These are phyloP conservation scores for Dipodomys ordii DNA, from an alignment of 2,113 vertebrate species.

Conservation along the genomic window DNA sequence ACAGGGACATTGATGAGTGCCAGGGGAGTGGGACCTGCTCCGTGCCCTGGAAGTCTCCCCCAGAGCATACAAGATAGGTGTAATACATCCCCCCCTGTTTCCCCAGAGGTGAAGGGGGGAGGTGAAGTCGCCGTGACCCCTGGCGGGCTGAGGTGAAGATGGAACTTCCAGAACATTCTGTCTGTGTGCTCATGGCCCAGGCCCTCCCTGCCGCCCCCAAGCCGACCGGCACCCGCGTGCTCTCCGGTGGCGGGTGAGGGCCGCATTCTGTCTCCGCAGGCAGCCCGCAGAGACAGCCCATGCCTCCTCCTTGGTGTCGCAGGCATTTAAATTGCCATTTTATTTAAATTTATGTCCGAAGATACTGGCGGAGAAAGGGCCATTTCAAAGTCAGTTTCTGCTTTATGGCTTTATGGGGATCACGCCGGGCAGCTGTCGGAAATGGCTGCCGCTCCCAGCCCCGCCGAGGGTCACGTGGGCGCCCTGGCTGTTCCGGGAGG, in stretches of 20 bases:
- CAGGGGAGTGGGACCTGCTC: rapidly evolving
- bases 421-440: slow-evolving; percentile 31
- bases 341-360: slow-evolving; percentile 82
- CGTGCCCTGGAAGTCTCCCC: rapidly evolving
- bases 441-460: background rate
- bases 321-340: slow-evolving; percentile 81
- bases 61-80: rapidly evolving
- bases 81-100: rapidly evolving
- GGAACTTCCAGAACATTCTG: rapidly evolving
- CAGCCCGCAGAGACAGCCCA: slow-evolving; percentile 64
- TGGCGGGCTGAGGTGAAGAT: background rate
- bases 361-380: slow-evolving; percentile 77
- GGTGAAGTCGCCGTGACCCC: background rate
- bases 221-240: background rate
- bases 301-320: slow-evolving; percentile 21
- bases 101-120: background rate
- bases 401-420: slow-evolving; percentile 73
- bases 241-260: background rate
- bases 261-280: slow-evolving; percentile 7
- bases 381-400: slow-evolving; percentile 80
- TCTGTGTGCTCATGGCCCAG: rapidly evolving
- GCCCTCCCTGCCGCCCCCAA: background rate
- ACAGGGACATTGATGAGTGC: rapidly evolving
- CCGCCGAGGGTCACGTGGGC: background rate
- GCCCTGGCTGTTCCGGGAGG: background rate